These are phyloP conservation scores for Brachionus rubens DNA, from an alignment of 1,140 invertebrate species.

Conservation along the genomic window DNA sequence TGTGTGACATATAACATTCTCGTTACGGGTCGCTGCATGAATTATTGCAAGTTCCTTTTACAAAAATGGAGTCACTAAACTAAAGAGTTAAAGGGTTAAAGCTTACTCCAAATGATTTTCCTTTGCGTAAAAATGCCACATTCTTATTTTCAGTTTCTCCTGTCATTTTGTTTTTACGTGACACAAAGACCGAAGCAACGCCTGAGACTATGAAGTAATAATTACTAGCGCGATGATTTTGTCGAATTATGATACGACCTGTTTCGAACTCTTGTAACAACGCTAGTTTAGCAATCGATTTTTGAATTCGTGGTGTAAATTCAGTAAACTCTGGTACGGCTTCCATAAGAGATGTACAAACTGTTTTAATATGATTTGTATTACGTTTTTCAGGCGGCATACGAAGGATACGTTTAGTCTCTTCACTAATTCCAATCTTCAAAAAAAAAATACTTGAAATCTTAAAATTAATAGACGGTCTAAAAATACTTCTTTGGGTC, in stretches of 20 bases:
- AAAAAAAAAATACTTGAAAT: not conserved
- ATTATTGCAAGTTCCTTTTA: conserved; percentile 48
- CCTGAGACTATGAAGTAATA: conserved; percentile 60
- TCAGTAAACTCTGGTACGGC: conserved; percentile 55
- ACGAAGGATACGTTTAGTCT: conserved; percentile 54
- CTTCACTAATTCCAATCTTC: conserved; percentile 56
- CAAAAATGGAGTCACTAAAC: not conserved
- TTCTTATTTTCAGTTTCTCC: conserved; percentile 41
- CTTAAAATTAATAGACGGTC: not conserved
- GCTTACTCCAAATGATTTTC: conserved; percentile 47
- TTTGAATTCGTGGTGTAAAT: conserved; percentile 59
- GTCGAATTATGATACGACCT: conserved; percentile 55
- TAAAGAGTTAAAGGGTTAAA: not conserved
- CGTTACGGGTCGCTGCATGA: conserved; percentile 45
- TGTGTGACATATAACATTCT: conserved; percentile 47
- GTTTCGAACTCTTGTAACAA: conserved; percentile 56
- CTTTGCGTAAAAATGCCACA: conserved; percentile 47
- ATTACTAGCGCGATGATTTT: conserved; percentile 59
- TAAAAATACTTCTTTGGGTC: conserved; percentile 20
- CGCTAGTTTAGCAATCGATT: conserved; percentile 56
- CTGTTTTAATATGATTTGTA: conserved; percentile 56
- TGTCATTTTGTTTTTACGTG: not conserved
- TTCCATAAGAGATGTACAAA: conserved; percentile 53
- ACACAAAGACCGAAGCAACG: conserved; percentile 47
- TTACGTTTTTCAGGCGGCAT: conserved; percentile 51